Conservation (phyloP, 2,113 vertebrate genomes). For the Thalassarche chlororhynchos region DNA sequence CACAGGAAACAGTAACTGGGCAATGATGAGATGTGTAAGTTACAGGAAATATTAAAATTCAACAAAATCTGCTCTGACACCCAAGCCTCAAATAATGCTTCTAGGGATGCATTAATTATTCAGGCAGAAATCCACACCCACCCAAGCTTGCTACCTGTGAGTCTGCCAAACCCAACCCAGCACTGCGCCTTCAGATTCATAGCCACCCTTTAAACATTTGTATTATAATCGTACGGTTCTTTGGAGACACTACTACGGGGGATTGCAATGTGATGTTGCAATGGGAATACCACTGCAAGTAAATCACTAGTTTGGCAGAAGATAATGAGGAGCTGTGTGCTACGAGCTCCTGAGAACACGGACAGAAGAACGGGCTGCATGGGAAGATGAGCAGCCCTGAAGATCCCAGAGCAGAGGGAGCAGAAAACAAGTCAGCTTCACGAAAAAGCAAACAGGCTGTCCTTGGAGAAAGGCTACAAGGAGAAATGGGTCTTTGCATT, state of each 20-base stretch:
- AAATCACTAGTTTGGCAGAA: not conserved
- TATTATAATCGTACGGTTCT: not conserved
- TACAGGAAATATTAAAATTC: constrained; percentile 59
- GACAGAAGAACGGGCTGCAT: not conserved
- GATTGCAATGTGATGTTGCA: not conserved
- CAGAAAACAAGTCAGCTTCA: not conserved
- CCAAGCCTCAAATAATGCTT: constrained; percentile 25
- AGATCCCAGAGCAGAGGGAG: not conserved
- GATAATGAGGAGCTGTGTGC: not conserved
- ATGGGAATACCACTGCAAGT: not conserved
- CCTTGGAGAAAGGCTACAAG: not conserved
- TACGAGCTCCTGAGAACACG: not conserved
- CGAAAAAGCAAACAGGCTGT: not conserved
- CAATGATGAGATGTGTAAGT: not conserved
- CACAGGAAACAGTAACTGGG: not conserved
- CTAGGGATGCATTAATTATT: constrained; percentile 44
- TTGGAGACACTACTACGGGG: not conserved
- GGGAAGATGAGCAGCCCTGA: not conserved
- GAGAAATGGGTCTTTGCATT: not conserved
- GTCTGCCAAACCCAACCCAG: constrained; percentile 32
- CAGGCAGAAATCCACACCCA: constrained; percentile 49
- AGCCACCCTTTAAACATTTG: not conserved
- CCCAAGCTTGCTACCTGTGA: not conserved
- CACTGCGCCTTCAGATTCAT: not conserved
- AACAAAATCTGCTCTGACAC: constrained; percentile 48